These are phyloP conservation scores for Paradoxurus hermaphroditus DNA, from an alignment of 2,113 vertebrate species.

Conservation along the genomic window DNA sequence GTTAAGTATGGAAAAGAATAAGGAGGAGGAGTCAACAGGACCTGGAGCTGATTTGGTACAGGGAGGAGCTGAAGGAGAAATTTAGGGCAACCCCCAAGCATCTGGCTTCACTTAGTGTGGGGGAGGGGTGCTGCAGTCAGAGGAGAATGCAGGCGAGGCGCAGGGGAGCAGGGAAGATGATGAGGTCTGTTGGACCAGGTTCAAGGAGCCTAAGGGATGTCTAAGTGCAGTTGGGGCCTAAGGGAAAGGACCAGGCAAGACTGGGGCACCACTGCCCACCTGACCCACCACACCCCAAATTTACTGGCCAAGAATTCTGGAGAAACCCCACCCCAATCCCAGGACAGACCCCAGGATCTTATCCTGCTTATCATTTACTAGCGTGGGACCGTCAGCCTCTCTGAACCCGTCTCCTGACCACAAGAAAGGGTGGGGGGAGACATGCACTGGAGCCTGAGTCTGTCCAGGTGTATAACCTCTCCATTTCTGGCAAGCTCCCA, in stretches of 20 bases:
- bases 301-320: neutral
- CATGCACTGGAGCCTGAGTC: neutral
- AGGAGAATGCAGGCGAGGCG: neutral
- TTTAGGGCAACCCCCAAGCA: neutral
- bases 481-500: neutral
- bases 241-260: neutral
- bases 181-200: neutral
- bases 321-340: neutral
- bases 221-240: neutral
- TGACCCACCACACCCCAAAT: neutral
- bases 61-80: neutral
- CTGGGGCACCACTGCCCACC: neutral
- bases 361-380: neutral
- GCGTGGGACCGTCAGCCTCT: neutral
- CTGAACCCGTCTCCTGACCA: neutral
- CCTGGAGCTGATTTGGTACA: neutral
- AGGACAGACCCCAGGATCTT: neutral
- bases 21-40: neutral
- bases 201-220: neutral
- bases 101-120: neutral
- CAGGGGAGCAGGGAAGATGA: neutral
- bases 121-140: neutral
- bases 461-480: neutral
- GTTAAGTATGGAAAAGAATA: neutral
- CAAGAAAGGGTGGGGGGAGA: neutral